phyloP scores from a whole-genome alignment of 2,113 vertebrate species.

The Alaudala cheleensis region DNA sequence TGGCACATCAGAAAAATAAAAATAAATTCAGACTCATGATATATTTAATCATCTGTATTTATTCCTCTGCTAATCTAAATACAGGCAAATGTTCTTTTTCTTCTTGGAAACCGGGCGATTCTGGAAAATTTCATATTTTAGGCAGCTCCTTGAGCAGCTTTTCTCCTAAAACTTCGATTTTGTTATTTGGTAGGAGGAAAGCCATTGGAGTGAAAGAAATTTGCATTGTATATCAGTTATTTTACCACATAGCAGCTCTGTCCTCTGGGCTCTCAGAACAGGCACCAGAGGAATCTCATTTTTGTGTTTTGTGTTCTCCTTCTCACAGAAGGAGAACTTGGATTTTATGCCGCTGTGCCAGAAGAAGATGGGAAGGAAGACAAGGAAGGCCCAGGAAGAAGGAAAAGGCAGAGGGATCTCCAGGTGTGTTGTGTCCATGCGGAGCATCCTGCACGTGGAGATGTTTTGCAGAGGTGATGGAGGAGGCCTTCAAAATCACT shows the following conservation, averaged over 20 bases:
- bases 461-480: neutral
- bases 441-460: neutral
- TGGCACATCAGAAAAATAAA: slow-evolving; percentile 57
- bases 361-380: neutral
- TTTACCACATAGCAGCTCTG: neutral
- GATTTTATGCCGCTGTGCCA: neutral
- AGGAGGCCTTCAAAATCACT: neutral
- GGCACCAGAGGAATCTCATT: neutral
- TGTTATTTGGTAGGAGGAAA: neutral
- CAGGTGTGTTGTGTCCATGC: neutral
- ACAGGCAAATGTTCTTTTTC: slow-evolving; percentile 54
- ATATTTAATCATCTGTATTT: slow-evolving; percentile 65
- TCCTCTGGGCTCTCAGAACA: neutral
- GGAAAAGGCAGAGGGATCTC: neutral
- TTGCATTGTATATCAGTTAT: neutral
- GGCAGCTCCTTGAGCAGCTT: slow-evolving; percentile 7
- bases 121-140: slow-evolving; percentile 47
- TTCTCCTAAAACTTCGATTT: slow-evolving; percentile 6
- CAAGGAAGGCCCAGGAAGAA: neutral
- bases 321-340: neutral
- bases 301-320: neutral
- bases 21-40: slow-evolving; percentile 60
- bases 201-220: neutral
- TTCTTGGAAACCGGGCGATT: slow-evolving; percentile 52
- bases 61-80: slow-evolving; percentile 64